phyloP scores from a whole-genome alignment of 1,140 invertebrate genomes.

The Ips nitidus region DNA sequence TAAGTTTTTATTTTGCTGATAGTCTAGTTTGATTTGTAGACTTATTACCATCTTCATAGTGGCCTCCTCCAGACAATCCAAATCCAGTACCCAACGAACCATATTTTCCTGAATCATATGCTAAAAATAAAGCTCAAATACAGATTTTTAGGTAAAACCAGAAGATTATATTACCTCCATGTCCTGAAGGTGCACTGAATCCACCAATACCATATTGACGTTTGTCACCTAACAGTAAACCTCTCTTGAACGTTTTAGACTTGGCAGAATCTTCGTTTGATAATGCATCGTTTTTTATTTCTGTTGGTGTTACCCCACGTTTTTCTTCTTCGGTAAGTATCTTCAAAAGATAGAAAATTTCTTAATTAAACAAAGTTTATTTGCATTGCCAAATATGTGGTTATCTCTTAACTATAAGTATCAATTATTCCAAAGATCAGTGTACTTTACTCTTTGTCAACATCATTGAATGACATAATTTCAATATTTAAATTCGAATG shows the following conservation, averaged over 20 bases:
- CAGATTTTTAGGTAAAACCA: background rate
- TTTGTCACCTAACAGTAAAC: conserved; percentile 2
- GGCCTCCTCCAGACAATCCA: background rate
- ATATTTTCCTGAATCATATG: conserved; percentile 18
- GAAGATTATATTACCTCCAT: conserved; percentile 5
- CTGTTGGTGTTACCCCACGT: background rate
- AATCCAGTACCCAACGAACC: conserved; percentile 3
- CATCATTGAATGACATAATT: too few species aligned
- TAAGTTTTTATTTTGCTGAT: background rate
- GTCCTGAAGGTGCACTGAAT: background rate
- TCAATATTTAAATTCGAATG: too few species aligned
- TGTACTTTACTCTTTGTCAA: too few species aligned
- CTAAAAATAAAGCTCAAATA: conserved; percentile 1
- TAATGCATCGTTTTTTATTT: background rate
- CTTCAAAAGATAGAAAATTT: background rate
- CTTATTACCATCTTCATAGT: conserved; percentile 4
- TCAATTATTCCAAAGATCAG: too few species aligned
- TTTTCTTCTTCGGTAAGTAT: conserved; percentile 18
- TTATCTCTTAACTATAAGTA: too few species aligned
- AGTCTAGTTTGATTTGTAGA: background rate
- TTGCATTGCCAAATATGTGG: too few species aligned
- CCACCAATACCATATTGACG: background rate
- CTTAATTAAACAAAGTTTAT: too few species aligned
- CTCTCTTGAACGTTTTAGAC: conserved; percentile 4
- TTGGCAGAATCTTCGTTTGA: background rate